A percentile compares a stretch with the other conserved stretches of the same genome.
Evolutionary conservation across 2,797 vertebrate species (phyloP).

Genomic region (Tympanoctomys barrerae): DNA sequence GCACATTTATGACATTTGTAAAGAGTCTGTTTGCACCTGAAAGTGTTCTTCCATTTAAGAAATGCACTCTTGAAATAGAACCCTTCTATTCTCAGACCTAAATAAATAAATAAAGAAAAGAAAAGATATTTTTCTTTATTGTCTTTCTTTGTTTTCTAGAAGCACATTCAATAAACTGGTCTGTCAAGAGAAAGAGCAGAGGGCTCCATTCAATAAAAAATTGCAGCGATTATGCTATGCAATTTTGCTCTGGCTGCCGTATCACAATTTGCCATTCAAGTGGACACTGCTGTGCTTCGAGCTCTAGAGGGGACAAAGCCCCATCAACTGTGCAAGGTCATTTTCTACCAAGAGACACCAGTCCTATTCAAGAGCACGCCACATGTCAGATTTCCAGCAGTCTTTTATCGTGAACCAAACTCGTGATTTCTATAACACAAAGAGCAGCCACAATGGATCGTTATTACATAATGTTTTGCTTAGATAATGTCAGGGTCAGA

Average conservation of each 20-base stretch:
- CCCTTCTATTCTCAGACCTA: slow-evolving; percentile 38
- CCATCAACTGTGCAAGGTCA: slow-evolving; percentile 57
- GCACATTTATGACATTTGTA: slow-evolving; percentile 80
- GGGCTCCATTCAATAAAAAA: slow-evolving; percentile 77
- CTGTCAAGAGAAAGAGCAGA: slow-evolving; percentile 76
- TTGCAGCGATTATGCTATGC: slow-evolving; percentile 78
- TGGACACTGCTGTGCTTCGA: slow-evolving; percentile 67
- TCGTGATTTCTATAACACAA: slow-evolving; percentile 39
- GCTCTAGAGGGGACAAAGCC: not conserved
- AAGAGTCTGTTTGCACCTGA: slow-evolving; percentile 75
- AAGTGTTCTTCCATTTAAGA: slow-evolving; percentile 81
- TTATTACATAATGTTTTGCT: slow-evolving; percentile 52
- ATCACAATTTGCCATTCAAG: slow-evolving; percentile 83
- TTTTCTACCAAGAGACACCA: slow-evolving; percentile 25
- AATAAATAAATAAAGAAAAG: slow-evolving; percentile 23
- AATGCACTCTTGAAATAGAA: slow-evolving; percentile 67
- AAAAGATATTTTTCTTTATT: slow-evolving; percentile 69
- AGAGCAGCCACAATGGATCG: slow-evolving; percentile 48
- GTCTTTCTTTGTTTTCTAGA: slow-evolving; percentile 71
- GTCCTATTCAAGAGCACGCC: slow-evolving; percentile 4
- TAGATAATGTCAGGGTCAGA: not conserved
- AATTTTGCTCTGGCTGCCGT: slow-evolving; percentile 67
- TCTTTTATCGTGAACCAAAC: slow-evolving; percentile 41
- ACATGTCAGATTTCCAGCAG: not conserved
- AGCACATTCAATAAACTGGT: slow-evolving; percentile 59